Base-by-base conservation (phyloP, 2,797 vertebrate species). In the Sebastes cheni region DNA sequence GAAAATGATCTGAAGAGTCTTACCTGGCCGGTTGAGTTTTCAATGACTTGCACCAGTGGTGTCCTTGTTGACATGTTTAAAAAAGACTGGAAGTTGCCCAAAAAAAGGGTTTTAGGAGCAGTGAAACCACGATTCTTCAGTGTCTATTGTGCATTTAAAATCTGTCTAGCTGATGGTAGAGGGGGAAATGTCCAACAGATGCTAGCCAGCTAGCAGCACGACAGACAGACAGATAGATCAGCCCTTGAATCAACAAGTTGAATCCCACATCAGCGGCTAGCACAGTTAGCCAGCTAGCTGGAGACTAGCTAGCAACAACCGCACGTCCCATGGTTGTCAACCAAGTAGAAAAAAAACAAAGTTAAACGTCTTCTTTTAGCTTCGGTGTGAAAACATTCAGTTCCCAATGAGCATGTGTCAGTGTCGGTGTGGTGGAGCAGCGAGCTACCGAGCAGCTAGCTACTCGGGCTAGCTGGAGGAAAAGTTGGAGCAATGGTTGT, bases 161-260 rank as follows among this genome's bases (percentile, higher is more conserved):
- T 42, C 50, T 50, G 6, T 79, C 25, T 54, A 46, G 80, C 16
- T 72, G 86, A 65, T 42, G 67, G 69, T 9, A 20, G 79, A 59
- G 70, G 23, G 55, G 46, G 16, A 72, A 86, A 73, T 62, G 61
- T 85, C 82, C 86, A 82, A 76, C 78, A 80, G 81, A 79, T 78
- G 85, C 91, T 87, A 91, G 89, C 88, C 90, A 84, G 91, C 90
- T 88, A 91, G 90, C 88, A 90, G 82, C 76, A 72, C 86, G 67
- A 91, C 83, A 82, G 68, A 42, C 42, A 18, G 42, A 86, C 29
- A 39, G 36, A 39, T 16, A 42, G 39, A 39, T 39, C 39, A 88
- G 81, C 89, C 84, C 67, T 84, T 86, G 86, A 91, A 95, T 95
- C 96, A 96, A 96, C 95, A 96, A 95, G 96, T 96, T 94, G 91